Percentiles rank a stretch among this genome's conserved stretches.
These are phyloP conservation scores for Montipora foliosa DNA, from an alignment of 64 coral and sea anemone species.

Conservation along the genomic window DNA sequence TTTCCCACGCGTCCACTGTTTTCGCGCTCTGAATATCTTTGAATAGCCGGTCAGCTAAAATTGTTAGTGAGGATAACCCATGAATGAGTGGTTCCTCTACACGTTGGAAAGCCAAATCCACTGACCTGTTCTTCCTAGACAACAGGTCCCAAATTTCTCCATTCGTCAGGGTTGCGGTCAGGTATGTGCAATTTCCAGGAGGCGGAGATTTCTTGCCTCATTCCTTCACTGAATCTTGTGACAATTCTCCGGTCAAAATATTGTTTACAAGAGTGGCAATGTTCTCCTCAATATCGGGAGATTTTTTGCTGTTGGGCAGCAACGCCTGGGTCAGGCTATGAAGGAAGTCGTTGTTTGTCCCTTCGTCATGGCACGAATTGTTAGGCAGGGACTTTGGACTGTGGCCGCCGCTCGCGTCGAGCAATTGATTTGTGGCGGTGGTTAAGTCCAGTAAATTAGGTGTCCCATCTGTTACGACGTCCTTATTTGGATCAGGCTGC, in stretches of 20 bases:
- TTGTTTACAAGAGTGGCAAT: neutral
- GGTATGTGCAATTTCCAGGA: constrained; percentile 57
- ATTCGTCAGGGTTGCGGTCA: constrained; percentile 5
- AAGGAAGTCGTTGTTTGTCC: neutral
- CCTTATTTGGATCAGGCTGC: neutral
- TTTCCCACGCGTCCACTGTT: constrained; percentile 2
- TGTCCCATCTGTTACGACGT: neutral
- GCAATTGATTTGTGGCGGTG: neutral
- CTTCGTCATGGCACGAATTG: too few species aligned
- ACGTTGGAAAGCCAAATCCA: constrained; percentile 4
- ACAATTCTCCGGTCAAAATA: constrained; percentile 22
- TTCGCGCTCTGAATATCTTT: constrained; percentile 8
- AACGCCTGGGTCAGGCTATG: constrained; percentile 73
- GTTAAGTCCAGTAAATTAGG: too few species aligned
- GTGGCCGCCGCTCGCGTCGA: constrained; percentile 13
- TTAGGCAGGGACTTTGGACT: neutral
- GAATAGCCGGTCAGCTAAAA: constrained; percentile 17
- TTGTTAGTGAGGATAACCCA: constrained; percentile 43
- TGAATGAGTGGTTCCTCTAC: constrained; percentile 30
- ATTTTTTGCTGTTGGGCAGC: constrained; percentile 18
- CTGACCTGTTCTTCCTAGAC: too few species aligned
- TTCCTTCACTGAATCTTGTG: constrained; percentile 11
- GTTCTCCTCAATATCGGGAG: constrained; percentile 9
- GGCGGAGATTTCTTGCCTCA: constrained; percentile 49
- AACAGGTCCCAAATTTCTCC: constrained; percentile 55